Conservation (phyloP, 2,797 vertebrate genomes). For the Lemur catta region DNA sequence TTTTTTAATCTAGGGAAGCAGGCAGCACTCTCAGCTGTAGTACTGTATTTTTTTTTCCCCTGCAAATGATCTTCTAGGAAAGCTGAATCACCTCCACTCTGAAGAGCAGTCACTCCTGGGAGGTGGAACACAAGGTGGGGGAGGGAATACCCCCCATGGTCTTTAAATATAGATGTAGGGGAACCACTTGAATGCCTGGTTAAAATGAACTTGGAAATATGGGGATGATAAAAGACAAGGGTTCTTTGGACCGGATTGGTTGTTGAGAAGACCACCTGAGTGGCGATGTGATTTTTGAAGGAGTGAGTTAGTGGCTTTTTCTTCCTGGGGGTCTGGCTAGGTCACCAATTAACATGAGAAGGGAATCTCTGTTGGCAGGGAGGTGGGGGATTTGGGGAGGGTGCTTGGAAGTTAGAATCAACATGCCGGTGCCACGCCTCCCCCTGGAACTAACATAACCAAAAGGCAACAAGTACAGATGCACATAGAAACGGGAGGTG, state of each 20-base stretch:
- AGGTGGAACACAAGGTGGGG: neutral
- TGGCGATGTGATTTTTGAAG: neutral
- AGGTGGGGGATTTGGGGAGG: neutral
- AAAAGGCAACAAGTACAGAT: neutral
- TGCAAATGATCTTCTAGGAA: constrained; percentile 73
- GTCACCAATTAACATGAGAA: neutral
- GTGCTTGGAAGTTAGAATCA: neutral
- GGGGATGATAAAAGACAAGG: neutral
- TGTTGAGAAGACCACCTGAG: neutral
- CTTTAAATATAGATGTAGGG: constrained; percentile 6
- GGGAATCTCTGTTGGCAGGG: neutral
- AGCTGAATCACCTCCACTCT: constrained; percentile 66
- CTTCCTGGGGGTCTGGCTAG: neutral
- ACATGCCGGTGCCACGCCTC: neutral
- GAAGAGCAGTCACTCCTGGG: constrained; percentile 51
- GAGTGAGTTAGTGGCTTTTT: neutral
- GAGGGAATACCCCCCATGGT: neutral
- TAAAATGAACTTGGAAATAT: neutral
- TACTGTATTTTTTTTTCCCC: constrained; percentile 22
- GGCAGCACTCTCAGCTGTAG: constrained; percentile 45
- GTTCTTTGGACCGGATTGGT: neutral
- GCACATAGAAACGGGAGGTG: neutral
- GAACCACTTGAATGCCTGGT: neutral
- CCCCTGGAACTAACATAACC: neutral
- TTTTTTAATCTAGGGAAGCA: constrained; percentile 56